Evolutionary conservation across 1,140 invertebrate genomes (phyloP).

Genomic region (Drosophila nasuta): DNA sequence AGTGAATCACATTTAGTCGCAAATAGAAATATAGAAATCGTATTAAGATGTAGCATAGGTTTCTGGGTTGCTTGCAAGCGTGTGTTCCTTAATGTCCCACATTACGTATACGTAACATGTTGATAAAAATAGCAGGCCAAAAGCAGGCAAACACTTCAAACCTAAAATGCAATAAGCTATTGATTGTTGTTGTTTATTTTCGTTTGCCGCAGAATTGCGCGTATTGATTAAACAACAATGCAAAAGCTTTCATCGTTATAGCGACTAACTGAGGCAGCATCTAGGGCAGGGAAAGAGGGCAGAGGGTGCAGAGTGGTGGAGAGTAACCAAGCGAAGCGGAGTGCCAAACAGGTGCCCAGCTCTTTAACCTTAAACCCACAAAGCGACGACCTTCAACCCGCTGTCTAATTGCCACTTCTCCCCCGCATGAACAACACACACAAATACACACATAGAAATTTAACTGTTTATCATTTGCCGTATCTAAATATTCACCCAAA

Average conservation of each 20-base stretch:
- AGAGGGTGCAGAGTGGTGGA: background rate
- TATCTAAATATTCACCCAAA: conserved; percentile 20
- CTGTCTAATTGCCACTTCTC: conserved; percentile 24
- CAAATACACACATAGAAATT: conserved; percentile 1
- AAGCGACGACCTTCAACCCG: conserved; percentile 43
- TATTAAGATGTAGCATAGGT: conserved; percentile 19
- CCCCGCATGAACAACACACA: too few species aligned
- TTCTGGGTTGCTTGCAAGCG: conserved; percentile 11
- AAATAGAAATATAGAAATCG: background rate
- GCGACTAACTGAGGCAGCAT: conserved; percentile 25
- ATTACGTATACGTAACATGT: conserved; percentile 46
- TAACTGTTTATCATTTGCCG: conserved; percentile 26
- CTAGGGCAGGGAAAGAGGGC: background rate
- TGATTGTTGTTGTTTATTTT: conserved; percentile 12
- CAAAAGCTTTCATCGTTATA: conserved; percentile 43
- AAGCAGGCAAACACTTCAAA: conserved; percentile 16
- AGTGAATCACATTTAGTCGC: conserved; percentile 24
- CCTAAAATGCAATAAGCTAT: conserved; percentile 25
- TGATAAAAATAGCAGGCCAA: conserved; percentile 23
- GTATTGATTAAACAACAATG: conserved; percentile 60
- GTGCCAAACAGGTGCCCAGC: conserved; percentile 10
- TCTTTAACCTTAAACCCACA: conserved; percentile 48
- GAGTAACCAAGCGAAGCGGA: conserved; percentile 8
- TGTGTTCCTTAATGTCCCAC: conserved; percentile 30
- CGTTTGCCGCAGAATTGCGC: conserved; percentile 17